phyloP scores from a whole-genome alignment of 2,797 vertebrate species.

The Falco rusticolus region DNA sequence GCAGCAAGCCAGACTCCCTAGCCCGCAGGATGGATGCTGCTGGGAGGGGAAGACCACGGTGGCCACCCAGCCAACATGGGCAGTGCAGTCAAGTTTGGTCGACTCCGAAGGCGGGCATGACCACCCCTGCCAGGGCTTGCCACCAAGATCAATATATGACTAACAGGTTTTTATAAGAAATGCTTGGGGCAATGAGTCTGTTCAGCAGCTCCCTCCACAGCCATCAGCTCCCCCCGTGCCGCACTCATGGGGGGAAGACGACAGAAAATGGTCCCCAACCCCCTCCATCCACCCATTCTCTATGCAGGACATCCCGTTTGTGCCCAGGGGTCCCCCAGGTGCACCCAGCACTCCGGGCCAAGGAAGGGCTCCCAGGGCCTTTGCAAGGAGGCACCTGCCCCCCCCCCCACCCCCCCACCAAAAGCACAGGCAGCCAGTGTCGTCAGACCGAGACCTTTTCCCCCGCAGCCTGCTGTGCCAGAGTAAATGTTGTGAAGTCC shows the following conservation, averaged over 20 bases:
- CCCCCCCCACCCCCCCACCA: background rate
- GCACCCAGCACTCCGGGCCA: background rate
- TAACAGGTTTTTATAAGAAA: background rate
- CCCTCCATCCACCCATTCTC: background rate
- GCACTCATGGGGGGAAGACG: accelerated
- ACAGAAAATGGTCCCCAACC: background rate
- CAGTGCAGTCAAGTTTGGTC: background rate
- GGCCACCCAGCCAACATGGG: background rate
- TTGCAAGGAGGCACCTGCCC: background rate
- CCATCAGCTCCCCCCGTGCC: background rate
- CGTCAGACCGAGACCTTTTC: constrained; percentile 5
- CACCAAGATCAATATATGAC: constrained; percentile 1
- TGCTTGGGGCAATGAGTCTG: background rate
- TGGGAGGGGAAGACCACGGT: accelerated
- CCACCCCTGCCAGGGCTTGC: background rate
- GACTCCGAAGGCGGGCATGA: background rate
- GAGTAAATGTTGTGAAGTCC: constrained; percentile 54
- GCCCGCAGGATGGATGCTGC: accelerated
- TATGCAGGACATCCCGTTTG: background rate
- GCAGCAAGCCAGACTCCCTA: background rate
- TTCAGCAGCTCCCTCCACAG: background rate
- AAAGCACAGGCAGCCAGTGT: background rate
- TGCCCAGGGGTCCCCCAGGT: background rate
- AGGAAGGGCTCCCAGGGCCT: background rate
- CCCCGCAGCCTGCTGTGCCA: constrained; percentile 27